Evolutionary conservation across 2,113 vertebrate genomes (phyloP), one percentile per base, ranked within the genome.

Genomic region (Perccottus glenii): DNA sequence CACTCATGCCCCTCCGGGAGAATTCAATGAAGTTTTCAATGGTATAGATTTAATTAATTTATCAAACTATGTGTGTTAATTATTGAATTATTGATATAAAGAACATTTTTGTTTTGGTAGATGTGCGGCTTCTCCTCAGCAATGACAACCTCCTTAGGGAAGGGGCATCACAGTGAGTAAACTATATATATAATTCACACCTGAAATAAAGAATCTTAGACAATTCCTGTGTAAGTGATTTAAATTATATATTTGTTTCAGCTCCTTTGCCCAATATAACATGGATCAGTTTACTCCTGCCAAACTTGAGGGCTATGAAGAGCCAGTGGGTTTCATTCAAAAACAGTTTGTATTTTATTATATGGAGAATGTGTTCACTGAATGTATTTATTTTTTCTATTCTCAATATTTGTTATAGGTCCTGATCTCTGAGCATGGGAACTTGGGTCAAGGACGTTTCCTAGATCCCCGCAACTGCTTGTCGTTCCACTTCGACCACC

Each of bases 11-110:
- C 97, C 97, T 33, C 97, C 96, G 57, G 97, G 97, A 79, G 96
- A 98, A 78, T 98, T 98, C 85, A 98, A 97, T 80, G 96, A 98
- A 92, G 96, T 98, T 40, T 98, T 98, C 85, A 98, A 98, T 74
- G 96, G 96, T 98, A 27, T 27, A 27, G 19, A 27, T 27, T 27
- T 1, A 27, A 27, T 27, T 27, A 27, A 27, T 27, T 27, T 27
- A 27, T 27, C 19, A 27, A 27, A 27, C 19, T 27, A 27, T 27
- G 1, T 27, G 19, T 27, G 19, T 27, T 27, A 27, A 27, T 27
- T 27, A 27, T 27, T 27, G 1, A 2, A 27, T 27, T 27, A 27
- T 27, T 27, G 19, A 27, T 1, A 2, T 27, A 27, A 27, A 27
- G 59, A 95, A 87, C n/a, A 6, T 45, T 0, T 4, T 78, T 75